A percentile compares a stretch with the other conserved stretches of the same genome.
Evolutionary conservation across 1,140 invertebrate genomes (phyloP).

Genomic region (Pseudachorutes palmiensis): DNA sequence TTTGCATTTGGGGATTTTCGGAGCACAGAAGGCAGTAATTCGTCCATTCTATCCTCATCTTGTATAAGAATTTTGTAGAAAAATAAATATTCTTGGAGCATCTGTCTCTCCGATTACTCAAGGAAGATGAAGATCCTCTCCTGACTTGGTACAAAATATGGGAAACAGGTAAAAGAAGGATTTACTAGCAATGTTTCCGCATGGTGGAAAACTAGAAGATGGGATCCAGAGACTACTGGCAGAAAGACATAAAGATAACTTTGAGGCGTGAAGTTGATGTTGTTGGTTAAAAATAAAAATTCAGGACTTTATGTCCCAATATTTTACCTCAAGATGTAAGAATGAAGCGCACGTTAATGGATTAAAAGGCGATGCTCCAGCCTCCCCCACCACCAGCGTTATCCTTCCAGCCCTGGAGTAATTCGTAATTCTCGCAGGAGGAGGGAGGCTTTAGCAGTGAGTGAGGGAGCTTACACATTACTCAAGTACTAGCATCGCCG

Average conservation of each 20-base stretch:
- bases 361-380: slow-evolving; percentile 8
- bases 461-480: not conserved
- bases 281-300: slow-evolving; percentile 6
- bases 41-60: too few relatives aligned
- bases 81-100: slow-evolving; percentile 4
- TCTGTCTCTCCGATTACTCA: slow-evolving; percentile 1
- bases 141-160: not conserved
- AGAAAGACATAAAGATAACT: not conserved
- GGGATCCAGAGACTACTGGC: not conserved
- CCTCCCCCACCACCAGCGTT: too few relatives aligned
- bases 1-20: too few relatives aligned
- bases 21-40: too few relatives aligned
- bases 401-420: slow-evolving; percentile 1
- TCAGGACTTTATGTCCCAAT: slow-evolving; percentile 1
- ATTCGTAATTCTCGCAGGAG: not conserved
- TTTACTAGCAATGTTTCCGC: slow-evolving; percentile 3
- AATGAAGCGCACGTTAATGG: slow-evolving; percentile 12
- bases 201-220: not conserved
- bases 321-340: slow-evolving; percentile 3
- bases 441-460: not conserved
- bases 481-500: not conserved
- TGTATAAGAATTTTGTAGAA: too few relatives aligned
- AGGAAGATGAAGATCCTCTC: not conserved
- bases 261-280: not conserved
- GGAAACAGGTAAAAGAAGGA: slow-evolving; percentile 6